Base-by-base conservation (phyloP, 2,113 vertebrate species). In the Hippocampus guttulatus region DNA sequence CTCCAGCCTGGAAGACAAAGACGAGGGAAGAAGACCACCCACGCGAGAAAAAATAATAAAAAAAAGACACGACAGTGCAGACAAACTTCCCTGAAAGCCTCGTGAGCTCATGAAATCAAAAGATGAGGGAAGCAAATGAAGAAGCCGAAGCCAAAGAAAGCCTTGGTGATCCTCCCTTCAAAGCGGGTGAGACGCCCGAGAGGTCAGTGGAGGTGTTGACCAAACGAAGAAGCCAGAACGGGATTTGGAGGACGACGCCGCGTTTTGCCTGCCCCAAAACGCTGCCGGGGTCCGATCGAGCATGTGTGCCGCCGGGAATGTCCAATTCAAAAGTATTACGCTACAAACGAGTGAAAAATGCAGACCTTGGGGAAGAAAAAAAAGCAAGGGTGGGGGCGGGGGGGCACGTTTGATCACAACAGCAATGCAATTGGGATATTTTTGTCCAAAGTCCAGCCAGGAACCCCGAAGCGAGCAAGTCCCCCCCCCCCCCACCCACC, bases 291-390 rank as follows among this genome's bases (percentile, higher is more conserved):
- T 38, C 33, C 33, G 5, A 6, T 38, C 33, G 33, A 38, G 5
- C 33, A 38, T 38, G 5, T 38, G 33, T 38, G 33, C 33, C 5
- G 33, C 33, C 33, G 5, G 33, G 33, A 38, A 68, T 61, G 69
- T 76, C 86, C 73, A 84, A 79, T 88, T 88, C 76, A 47, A 75
- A 69, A 70, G 83, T 87, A 90, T 90, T 89, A 88, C 75, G 66
- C 51, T 57, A 85, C 38, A 65, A 58, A 27, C 25, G 4, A 85
- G n/a, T n/a, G n/a, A n/a, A n/a, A n/a, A n/a, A n/a, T n/a, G n/a
- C n/a, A n/a, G n/a, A n/a, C n/a, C n/a, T n/a, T n/a, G n/a, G n/a
- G n/a, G n/a, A n/a, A n/a, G n/a, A n/a, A 27, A 27, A 27, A 27
- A 27, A 27, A 27, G 25, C 2, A 2, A 27, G 25, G 25, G n/a